Evolutionary conservation across 2,113 vertebrate species (phyloP).

Genomic region (Macaca nemestrina): DNA sequence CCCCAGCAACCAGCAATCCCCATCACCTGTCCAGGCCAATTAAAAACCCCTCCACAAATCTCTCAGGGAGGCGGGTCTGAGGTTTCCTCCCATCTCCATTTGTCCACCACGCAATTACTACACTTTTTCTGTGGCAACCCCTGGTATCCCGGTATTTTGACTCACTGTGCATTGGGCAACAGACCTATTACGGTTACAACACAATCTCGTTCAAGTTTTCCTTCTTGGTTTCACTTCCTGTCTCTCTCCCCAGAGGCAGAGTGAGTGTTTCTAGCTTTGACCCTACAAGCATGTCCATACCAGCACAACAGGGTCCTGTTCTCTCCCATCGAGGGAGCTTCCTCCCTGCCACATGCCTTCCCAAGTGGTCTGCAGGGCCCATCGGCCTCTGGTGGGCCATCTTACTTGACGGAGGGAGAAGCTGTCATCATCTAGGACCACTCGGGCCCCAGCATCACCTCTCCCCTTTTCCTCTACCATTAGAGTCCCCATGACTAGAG

Average conservation of each 20-base stretch:
- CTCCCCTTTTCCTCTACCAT: background rate
- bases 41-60: no score
- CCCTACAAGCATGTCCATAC: background rate
- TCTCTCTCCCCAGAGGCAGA: background rate
- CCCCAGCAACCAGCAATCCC: no score
- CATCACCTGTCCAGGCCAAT: no score
- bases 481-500: accelerated
- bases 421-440: background rate
- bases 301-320: background rate
- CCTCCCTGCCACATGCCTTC: background rate
- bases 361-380: background rate
- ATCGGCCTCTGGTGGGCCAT: background rate
- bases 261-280: background rate
- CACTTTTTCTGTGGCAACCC: no score
- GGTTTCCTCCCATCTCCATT: no score
- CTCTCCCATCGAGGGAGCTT: background rate
- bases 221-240: background rate
- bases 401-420: background rate
- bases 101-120: no score
- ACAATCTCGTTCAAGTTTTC: background rate
- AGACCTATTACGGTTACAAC: no score
- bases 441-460: accelerated
- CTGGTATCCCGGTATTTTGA: no score
- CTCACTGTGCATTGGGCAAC: no score
- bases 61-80: no score